Conservation (phyloP, 2,888 invertebrate genomes). For the Zhengitettix transpicula region DNA sequence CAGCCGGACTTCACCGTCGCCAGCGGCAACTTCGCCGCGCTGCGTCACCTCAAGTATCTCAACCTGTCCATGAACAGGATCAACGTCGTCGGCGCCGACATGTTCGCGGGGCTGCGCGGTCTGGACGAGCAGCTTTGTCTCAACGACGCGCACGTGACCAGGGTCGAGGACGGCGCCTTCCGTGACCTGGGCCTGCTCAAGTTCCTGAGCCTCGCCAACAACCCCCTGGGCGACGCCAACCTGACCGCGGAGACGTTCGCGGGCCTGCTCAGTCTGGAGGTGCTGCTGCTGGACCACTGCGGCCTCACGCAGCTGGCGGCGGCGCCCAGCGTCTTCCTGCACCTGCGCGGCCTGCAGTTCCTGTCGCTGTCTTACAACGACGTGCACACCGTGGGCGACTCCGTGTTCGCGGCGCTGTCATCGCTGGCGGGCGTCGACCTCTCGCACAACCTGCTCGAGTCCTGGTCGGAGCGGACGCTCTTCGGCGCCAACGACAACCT, state of each 20-base stretch:
- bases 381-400: slow-evolving; percentile 27
- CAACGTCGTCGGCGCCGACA: neutral
- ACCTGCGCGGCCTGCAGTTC: slow-evolving; percentile 32
- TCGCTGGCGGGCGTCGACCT: slow-evolving; percentile 31
- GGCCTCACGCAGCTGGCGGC: slow-evolving; percentile 28
- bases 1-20: neutral
- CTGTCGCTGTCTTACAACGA: slow-evolving; percentile 33
- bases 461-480: slow-evolving; percentile 33
- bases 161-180: slow-evolving; percentile 33
- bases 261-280: slow-evolving; percentile 31
- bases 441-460: slow-evolving; percentile 32
- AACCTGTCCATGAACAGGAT: slow-evolving; percentile 1
- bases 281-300: slow-evolving; percentile 33
- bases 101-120: neutral
- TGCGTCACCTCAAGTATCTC: neutral
- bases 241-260: slow-evolving; percentile 28
- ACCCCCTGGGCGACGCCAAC: slow-evolving; percentile 31
- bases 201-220: slow-evolving; percentile 36
- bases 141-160: slow-evolving; percentile 34
- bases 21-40: neutral
- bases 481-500: slow-evolving; percentile 31
- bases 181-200: slow-evolving; percentile 27
- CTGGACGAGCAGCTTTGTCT: slow-evolving; percentile 15
- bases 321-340: slow-evolving; percentile 32
- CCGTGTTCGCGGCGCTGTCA: slow-evolving; percentile 29